These are phyloP conservation scores for Ditula angustiorana DNA, from an alignment of 2,888 invertebrate genomes.

Conservation along the genomic window DNA sequence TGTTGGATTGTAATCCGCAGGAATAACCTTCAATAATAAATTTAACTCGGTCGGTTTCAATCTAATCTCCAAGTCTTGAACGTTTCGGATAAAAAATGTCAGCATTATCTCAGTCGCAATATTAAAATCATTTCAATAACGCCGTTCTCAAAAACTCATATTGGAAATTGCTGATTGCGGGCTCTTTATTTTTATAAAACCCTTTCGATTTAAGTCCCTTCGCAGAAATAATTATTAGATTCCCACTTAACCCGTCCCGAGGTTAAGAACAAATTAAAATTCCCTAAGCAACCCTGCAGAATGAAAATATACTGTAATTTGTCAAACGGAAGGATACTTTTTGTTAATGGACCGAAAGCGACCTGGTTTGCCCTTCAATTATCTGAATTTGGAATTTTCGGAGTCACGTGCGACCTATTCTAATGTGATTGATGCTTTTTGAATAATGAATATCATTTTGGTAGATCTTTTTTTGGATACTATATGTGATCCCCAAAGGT, in stretches of 20 bases:
- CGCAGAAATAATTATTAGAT: conserved; percentile 18
- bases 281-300: not conserved
- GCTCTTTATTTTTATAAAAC: conserved; percentile 16
- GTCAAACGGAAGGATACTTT: conserved; percentile 12
- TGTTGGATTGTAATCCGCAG: too few species aligned
- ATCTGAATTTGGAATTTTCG: conserved; percentile 3
- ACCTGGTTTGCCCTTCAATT: conserved; percentile 18
- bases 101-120: not conserved
- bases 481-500: too few species aligned
- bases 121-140: not conserved
- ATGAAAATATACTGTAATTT: conserved; percentile 11
- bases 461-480: not conserved
- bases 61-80: too few species aligned
- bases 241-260: conserved; percentile 7
- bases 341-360: not conserved
- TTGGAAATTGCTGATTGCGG: not conserved
- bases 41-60: too few species aligned
- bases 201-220: conserved; percentile 6
- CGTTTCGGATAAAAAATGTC: too few species aligned
- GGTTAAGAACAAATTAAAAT: conserved; percentile 31
- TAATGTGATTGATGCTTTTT: conserved; percentile 31
- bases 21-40: too few species aligned
- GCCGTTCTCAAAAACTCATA: not conserved
- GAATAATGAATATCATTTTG: not conserved
- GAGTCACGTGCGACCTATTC: not conserved